Conservation (phyloP, 2,888 invertebrate species). For the Platycheirus albimanus region DNA sequence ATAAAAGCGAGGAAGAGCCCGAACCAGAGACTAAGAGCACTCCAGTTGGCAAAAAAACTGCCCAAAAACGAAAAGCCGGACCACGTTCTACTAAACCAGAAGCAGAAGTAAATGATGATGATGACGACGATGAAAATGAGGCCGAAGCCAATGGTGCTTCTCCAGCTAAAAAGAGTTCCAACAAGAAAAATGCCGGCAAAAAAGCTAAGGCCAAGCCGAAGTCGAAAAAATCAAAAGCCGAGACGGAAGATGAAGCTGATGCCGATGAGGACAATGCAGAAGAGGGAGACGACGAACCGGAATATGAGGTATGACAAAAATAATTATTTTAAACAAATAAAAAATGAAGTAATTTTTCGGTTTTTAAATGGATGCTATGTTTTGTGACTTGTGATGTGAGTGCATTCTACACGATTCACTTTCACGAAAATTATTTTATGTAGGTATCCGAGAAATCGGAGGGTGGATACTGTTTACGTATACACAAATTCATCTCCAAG, state of each 20-base stretch:
- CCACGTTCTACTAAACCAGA: constrained; percentile 62
- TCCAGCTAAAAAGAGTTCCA: constrained; percentile 65
- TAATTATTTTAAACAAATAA: not conserved
- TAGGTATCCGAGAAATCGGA: too few species aligned
- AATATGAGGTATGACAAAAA: constrained; percentile 78
- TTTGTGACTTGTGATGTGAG: too few species aligned
- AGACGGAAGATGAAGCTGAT: constrained; percentile 62
- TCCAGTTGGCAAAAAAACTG: constrained; percentile 49
- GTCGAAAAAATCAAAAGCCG: constrained; percentile 75
- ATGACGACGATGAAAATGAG: constrained; percentile 46
- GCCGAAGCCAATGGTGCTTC: constrained; percentile 58
- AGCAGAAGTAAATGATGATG: constrained; percentile 56
- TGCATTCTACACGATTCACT: too few species aligned
- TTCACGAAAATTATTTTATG: too few species aligned
- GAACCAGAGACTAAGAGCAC: constrained; percentile 59
- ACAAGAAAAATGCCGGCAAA: constrained; percentile 74
- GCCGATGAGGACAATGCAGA: constrained; percentile 73
- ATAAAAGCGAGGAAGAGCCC: constrained; percentile 75
- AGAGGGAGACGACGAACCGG: constrained; percentile 74
- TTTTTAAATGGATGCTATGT: not conserved
- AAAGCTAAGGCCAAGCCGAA: constrained; percentile 64
- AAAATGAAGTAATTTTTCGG: not conserved
- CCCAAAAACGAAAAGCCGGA: constrained; percentile 56
- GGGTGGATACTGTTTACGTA: too few species aligned
- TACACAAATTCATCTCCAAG: too few species aligned